Conservation (phyloP, 2,113 vertebrate genomes). For the Megaceryle torquata region DNA sequence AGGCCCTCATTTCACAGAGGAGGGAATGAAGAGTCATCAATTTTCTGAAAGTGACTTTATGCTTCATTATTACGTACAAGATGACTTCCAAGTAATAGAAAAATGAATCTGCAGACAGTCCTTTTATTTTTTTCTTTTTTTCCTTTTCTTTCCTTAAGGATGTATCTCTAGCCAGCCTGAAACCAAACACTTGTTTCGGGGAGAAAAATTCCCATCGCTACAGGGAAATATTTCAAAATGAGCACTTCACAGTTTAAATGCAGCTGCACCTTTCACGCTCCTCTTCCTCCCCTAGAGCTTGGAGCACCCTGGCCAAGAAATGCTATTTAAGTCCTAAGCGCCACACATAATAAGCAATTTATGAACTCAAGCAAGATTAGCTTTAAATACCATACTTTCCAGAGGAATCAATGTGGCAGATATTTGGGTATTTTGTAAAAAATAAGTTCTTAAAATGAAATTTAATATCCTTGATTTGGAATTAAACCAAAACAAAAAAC, state of each 20-base stretch:
- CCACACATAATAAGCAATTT: conserved; percentile 40
- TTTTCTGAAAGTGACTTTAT: conserved; percentile 63
- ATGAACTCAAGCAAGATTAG: conserved; percentile 31
- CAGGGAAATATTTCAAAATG: conserved; percentile 20
- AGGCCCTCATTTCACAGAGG: conserved; percentile 41
- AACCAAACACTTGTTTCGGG: conserved; percentile 49
- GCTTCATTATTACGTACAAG: conserved; percentile 62
- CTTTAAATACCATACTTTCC: conserved; percentile 32
- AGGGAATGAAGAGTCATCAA: conserved; percentile 18
- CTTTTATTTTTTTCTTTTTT: neutral
- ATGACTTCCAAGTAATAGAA: conserved; percentile 60
- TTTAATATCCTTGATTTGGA: neutral
- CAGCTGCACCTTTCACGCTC: conserved; percentile 25
- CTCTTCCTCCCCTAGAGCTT: conserved; percentile 15
- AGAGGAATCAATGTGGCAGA: neutral
- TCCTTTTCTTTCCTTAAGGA: neutral
- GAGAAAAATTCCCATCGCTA: conserved; percentile 35
- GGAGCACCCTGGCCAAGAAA: conserved; percentile 33
- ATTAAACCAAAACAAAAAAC: neutral
- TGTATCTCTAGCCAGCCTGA: conserved; percentile 21
- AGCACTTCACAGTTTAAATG: conserved; percentile 37
- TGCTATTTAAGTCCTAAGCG: conserved; percentile 20
- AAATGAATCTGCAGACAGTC: conserved; percentile 41
- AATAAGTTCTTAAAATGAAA: neutral
- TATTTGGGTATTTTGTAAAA: neutral